Percentiles rank a stretch among this genome's conserved stretches.
phyloP scores from a whole-genome alignment of 2,888 invertebrate genomes.

The Anorthoa munda region DNA sequence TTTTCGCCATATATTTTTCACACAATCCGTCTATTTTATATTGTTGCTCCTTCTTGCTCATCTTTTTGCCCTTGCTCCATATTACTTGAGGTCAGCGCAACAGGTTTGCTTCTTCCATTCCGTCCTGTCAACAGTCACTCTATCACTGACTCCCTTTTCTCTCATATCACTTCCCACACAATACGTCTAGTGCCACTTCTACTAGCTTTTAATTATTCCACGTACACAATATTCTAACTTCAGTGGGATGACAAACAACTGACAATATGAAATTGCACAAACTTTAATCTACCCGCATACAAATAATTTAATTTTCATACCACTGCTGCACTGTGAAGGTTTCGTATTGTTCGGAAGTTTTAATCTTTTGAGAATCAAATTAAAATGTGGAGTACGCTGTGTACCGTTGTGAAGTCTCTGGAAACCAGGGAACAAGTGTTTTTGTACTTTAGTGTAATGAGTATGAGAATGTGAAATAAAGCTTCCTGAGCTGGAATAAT shows the following conservation, averaged over 20 bases:
- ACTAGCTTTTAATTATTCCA: not conserved
- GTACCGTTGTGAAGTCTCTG: not conserved
- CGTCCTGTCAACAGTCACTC: no score
- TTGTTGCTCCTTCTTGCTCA: no score
- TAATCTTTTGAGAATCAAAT: constrained; percentile 35
- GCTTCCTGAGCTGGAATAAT: no score
- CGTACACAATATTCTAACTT: constrained; percentile 1
- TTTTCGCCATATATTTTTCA: no score
- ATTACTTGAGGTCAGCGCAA: no score
- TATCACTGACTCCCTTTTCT: no score
- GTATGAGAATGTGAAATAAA: not conserved
- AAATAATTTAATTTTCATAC: constrained; percentile 38
- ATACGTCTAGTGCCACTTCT: not conserved
- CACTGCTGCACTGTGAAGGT: not conserved
- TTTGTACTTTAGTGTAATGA: constrained; percentile 10
- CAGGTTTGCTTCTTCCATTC: no score
- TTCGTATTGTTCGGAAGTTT: constrained; percentile 29
- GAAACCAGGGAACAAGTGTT: not conserved
- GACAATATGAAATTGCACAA: constrained; percentile 8
- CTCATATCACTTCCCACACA: no score
- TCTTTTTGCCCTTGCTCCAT: no score
- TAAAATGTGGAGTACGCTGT: constrained; percentile 31
- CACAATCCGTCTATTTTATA: no score
- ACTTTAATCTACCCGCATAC: constrained; percentile 31
- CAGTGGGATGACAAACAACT: constrained; percentile 24